Evolutionary conservation across 2,888 invertebrate species (phyloP), one percentile per base, ranked within the genome.

Genomic region (Xanthia icteritia): DNA sequence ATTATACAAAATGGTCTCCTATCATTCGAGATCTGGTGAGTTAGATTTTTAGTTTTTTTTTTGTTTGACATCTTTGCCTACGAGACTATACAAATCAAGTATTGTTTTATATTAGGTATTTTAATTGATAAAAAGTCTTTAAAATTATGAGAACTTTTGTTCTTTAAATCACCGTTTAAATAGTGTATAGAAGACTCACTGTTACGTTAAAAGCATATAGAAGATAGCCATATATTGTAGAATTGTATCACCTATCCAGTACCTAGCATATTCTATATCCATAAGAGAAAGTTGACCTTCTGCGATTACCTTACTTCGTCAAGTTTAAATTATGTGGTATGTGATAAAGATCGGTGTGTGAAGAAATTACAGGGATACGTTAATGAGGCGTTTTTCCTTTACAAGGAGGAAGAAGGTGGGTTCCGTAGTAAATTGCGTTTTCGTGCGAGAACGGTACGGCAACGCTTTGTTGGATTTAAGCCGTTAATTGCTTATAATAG

Each of bases 1-100:
- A 66, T 73, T 70, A n/a, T 64, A 72, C 74, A 79, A 89, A 80
- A 91, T 91, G 91, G 87, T 89, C 71, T 79, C 89, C 85, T 58
- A 17, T 74, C 3, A 69, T 88, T n/a, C 82, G 65, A 73, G 81
- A 84, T 64, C 54, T 89, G 86, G 91, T 91, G 65, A 88, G 91
- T 85, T 66, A 2, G 9, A 65, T 20, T 79, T 71, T 66, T 51
- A 2, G 5, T 60, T 66, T 73, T 73, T 70, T 66, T 36, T 48
- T 64, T 27, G 15, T 68, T 67, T 68, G 48, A 69, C 51, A 13
- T 66, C 69, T 39, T 48, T 20, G 63, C 71, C 72, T 23, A 72
- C 71, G n/a, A 39, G 79, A 71, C 48, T 79, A 13, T 48, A 17
- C 6, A 9, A n/a, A 51, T 39, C 42, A 45, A 20, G 42, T 58